A percentile compares a stretch with the other conserved stretches of the same genome.
Conservation (phyloP, 2,113 vertebrate species). For the Melanostigma gelatinosum region DNA sequence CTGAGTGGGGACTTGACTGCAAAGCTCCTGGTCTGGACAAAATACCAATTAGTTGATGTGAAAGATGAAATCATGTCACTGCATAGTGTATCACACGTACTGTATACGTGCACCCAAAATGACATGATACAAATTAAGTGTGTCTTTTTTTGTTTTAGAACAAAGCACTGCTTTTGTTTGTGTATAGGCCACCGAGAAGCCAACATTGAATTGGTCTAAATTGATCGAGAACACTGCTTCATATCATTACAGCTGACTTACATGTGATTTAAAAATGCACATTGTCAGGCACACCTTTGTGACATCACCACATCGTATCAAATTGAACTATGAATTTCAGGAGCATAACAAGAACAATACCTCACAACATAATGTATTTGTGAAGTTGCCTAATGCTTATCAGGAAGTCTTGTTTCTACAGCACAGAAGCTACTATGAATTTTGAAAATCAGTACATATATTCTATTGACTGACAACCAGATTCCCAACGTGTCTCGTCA, state of each 20-base stretch:
- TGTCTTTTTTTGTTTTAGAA: background rate
- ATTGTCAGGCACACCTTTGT: background rate
- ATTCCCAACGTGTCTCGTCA: background rate
- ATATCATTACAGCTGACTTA: background rate
- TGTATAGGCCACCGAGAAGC: background rate
- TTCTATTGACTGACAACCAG: background rate
- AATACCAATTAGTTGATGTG: background rate
- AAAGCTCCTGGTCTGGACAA: slow-evolving; percentile 85
- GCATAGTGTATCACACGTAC: background rate
- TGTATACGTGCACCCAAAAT: background rate
- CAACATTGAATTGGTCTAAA: background rate
- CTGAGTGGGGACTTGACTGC: slow-evolving; percentile 83
- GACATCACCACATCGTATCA: background rate
- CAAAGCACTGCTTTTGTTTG: background rate
- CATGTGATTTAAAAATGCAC: background rate
- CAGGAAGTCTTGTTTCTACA: background rate
- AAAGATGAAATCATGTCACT: slow-evolving; percentile 6
- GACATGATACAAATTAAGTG: background rate
- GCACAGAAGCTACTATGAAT: background rate
- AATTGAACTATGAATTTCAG: background rate
- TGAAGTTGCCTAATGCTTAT: background rate
- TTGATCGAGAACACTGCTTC: background rate
- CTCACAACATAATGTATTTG: background rate
- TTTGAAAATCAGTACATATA: background rate
- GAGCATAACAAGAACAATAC: background rate